These are phyloP conservation scores for Chloroceryle inda DNA, from an alignment of 2,797 vertebrate genomes.

Conservation along the genomic window DNA sequence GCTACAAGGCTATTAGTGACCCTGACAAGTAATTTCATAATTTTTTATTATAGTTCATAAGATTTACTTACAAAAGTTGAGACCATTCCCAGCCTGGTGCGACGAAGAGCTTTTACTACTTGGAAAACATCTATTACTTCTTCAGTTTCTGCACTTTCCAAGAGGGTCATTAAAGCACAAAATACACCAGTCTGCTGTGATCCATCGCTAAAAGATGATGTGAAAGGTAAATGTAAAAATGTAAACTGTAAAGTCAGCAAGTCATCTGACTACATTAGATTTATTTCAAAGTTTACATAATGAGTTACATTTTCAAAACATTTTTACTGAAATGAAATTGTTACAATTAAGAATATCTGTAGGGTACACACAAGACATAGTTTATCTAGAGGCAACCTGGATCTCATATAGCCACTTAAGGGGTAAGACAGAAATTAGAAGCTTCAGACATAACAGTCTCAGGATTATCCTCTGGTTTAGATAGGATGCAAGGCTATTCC, in stretches of 20 bases:
- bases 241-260: not conserved
- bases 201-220: conserved; percentile 80
- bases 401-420: not conserved
- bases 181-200: conserved; percentile 89
- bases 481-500: not conserved
- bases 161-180: conserved; percentile 91
- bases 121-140: conserved; percentile 94
- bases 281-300: not conserved
- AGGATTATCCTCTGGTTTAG: not conserved
- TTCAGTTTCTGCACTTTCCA: conserved; percentile 91
- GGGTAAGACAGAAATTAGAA: not conserved
- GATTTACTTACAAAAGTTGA: conserved; percentile 83
- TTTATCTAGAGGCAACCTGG: not conserved
- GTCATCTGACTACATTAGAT: not conserved
- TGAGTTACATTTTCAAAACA: not conserved
- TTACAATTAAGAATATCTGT: not conserved
- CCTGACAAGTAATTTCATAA: not conserved
- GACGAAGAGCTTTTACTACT: conserved; percentile 89
- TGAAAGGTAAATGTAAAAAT: not conserved
- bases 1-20: not conserved
- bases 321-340: not conserved
- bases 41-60: not conserved
- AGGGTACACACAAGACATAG: not conserved
- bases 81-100: conserved; percentile 86
- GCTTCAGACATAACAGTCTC: not conserved